Evolutionary conservation across 1,140 invertebrate genomes (phyloP).

Genomic region (Coptotermes formosanus): DNA sequence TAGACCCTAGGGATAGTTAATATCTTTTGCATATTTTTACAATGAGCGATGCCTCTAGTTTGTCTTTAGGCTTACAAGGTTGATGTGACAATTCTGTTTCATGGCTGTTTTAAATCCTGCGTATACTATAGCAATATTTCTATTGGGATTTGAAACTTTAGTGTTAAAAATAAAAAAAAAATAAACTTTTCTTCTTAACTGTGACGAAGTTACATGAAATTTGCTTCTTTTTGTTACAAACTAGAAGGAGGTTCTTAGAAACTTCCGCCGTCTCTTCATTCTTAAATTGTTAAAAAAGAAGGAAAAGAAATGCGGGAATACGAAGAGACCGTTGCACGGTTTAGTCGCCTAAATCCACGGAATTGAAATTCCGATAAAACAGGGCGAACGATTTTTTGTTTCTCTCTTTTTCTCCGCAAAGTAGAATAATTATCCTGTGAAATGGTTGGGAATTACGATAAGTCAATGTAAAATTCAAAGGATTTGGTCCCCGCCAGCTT

Average conservation of each 20-base stretch:
- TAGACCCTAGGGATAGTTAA: too few relatives aligned
- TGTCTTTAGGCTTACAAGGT: too few relatives aligned
- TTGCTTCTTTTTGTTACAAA: neutral
- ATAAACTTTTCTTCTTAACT: neutral
- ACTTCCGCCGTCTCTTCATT: neutral
- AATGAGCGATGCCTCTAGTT: too few relatives aligned
- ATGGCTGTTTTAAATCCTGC: neutral
- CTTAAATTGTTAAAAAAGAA: neutral
- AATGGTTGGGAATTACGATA: conserved; percentile 4
- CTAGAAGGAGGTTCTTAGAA: neutral
- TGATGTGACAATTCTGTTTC: too few relatives aligned
- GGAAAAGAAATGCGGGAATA: neutral
- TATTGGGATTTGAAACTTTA: neutral
- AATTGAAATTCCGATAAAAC: conserved; percentile 4
- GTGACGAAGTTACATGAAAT: conserved; percentile 1
- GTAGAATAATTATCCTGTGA: conserved; percentile 3
- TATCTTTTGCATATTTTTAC: too few relatives aligned
- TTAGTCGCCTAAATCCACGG: neutral
- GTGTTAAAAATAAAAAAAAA: neutral
- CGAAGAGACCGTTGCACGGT: neutral
- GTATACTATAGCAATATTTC: neutral
- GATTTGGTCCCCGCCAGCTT: neutral
- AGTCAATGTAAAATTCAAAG: conserved; percentile 19
- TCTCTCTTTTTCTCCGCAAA: neutral
- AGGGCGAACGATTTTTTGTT: neutral